Percentiles rank a stretch among this genome's conserved stretches.
These are phyloP conservation scores for Podabrus alpinus DNA, from an alignment of 2,888 invertebrate genomes.

Conservation along the genomic window DNA sequence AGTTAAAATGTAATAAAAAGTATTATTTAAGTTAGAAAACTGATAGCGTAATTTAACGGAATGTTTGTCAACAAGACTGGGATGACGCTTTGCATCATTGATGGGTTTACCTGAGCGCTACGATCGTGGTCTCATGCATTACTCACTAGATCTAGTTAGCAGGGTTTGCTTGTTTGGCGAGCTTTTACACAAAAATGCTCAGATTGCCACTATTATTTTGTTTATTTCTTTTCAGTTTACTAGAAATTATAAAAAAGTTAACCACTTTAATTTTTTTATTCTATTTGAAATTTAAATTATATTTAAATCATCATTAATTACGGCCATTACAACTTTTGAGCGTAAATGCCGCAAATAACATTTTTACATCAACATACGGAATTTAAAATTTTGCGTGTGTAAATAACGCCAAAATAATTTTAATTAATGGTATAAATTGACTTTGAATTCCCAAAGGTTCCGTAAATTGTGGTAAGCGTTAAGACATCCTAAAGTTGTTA, in stretches of 20 bases:
- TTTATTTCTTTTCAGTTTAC: constrained; percentile 16
- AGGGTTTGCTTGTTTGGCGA: constrained; percentile 38
- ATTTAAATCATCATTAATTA: background rate
- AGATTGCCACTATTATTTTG: constrained; percentile 36
- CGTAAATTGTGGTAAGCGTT: constrained; percentile 54
- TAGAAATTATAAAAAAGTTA: background rate
- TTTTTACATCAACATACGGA: background rate
- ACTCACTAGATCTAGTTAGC: constrained; percentile 54
- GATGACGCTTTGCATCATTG: constrained; percentile 51
- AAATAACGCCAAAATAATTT: constrained; percentile 10
- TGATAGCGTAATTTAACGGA: constrained; percentile 27
- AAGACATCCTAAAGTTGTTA: constrained; percentile 56
- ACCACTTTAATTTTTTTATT: background rate
- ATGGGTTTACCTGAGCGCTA: constrained; percentile 50
- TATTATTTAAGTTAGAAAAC: constrained; percentile 14
- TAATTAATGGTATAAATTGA: constrained; percentile 36
- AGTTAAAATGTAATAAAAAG: constrained; percentile 6
- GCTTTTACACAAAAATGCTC: constrained; percentile 39
- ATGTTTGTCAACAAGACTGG: constrained; percentile 44
- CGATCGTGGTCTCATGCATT: constrained; percentile 52
- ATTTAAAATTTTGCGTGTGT: background rate
- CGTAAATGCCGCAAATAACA: background rate
- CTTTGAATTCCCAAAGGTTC: constrained; percentile 45
- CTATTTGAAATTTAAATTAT: background rate
- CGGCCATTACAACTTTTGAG: background rate